These are phyloP conservation scores for Odontomachus brunneus DNA, from an alignment of 1,140 invertebrate species.

Conservation along the genomic window DNA sequence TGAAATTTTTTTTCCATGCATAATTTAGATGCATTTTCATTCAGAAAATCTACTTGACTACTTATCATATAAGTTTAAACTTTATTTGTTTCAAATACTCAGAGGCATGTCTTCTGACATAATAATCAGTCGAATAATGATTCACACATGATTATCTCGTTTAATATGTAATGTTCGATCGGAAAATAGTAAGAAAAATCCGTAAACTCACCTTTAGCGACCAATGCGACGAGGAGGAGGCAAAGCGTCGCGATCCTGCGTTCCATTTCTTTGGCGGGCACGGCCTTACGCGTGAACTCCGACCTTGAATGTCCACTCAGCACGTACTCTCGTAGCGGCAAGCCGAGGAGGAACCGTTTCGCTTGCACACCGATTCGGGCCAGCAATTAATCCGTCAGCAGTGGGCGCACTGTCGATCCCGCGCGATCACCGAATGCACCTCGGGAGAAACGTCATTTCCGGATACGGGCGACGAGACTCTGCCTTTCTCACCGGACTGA, in stretches of 20 bases:
- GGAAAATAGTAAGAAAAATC: background rate
- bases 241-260: constrained; percentile 63
- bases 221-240: constrained; percentile 66
- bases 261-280: constrained; percentile 62
- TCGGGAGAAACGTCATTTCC: constrained; percentile 59
- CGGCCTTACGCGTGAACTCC: constrained; percentile 6
- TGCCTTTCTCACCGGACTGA: constrained; percentile 10
- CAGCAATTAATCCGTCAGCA: constrained; percentile 47
- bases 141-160: background rate
- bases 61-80: background rate
- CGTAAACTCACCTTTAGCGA: constrained; percentile 74
- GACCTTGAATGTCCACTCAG: background rate
- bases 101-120: background rate
- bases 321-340: constrained; percentile 8
- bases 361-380: background rate
- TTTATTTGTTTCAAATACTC: background rate
- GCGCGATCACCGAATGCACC: constrained; percentile 55
- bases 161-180: background rate
- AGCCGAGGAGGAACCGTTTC: background rate
- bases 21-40: background rate
- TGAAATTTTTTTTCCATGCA: too few relatives aligned
- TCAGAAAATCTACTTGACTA: background rate
- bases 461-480: background rate
- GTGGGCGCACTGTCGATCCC: constrained; percentile 34
- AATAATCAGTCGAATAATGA: too few relatives aligned